phyloP scores from a whole-genome alignment of 1,140 invertebrate species.

The Caenorhabditis inopinata region DNA sequence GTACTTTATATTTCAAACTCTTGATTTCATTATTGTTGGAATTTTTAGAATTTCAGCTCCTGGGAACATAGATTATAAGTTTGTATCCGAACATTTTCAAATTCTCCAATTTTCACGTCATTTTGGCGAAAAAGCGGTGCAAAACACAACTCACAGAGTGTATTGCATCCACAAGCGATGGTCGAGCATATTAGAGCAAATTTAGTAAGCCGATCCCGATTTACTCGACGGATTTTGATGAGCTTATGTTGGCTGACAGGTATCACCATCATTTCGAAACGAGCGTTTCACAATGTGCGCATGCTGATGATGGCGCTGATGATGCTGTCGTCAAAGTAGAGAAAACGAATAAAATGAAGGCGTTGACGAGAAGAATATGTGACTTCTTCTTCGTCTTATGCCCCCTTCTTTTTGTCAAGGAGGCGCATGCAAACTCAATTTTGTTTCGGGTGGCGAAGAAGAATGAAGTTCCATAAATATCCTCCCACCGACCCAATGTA shows the following conservation, averaged over 20 bases:
- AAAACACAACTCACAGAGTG: not conserved
- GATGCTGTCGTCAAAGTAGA: not conserved
- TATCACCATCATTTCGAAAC: constrained; percentile 45
- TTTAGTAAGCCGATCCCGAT: constrained; percentile 35
- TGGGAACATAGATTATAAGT: constrained; percentile 10
- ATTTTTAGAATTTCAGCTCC: no score
- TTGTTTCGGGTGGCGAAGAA: not conserved
- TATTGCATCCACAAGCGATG: constrained; percentile 33
- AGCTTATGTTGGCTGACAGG: constrained; percentile 51
- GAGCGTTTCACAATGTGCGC: no score
- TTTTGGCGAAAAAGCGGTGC: no score
- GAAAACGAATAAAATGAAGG: not conserved
- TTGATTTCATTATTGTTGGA: no score
- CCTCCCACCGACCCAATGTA: no score
- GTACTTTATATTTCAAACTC: no score
- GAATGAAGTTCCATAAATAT: constrained; percentile 19
- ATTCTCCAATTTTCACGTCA: not conserved
- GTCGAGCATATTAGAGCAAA: constrained; percentile 43
- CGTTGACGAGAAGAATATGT: no score
- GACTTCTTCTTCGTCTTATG: not conserved
- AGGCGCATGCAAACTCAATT: constrained; percentile 14
- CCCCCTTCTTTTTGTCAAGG: not conserved
- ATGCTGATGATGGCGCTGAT: not conserved
- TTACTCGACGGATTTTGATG: constrained; percentile 47
- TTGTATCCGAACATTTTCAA: not conserved